Conservation (phyloP, 53 echinoderm and acorn worm genomes). For the Patiria pectinifera region DNA sequence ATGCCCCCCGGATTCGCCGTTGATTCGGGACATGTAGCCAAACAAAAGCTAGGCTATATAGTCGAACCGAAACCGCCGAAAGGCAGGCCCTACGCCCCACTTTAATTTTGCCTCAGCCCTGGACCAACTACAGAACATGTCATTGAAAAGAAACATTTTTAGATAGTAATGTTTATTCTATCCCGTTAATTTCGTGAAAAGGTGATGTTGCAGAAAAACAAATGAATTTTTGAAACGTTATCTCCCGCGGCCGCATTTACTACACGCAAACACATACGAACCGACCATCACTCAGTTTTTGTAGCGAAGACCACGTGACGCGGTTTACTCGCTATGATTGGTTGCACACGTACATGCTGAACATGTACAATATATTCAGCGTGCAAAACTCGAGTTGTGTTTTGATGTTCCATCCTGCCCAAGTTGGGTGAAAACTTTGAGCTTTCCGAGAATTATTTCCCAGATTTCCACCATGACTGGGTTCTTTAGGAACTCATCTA, state of each 20-base stretch:
- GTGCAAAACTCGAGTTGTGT: conserved; percentile 59
- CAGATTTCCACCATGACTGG: conserved; percentile 54
- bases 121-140: too few relatives aligned
- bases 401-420: conserved; percentile 53
- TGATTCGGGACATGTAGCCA: too few relatives aligned
- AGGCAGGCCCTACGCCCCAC: too few relatives aligned
- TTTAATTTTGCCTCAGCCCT: too few relatives aligned
- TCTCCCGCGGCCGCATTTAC: not conserved
- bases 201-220: not conserved
- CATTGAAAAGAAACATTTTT: too few relatives aligned
- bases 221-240: not conserved
- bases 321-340: conserved; percentile 44
- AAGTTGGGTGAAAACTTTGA: conserved; percentile 55
- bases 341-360: conserved; percentile 38
- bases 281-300: conserved; percentile 42
- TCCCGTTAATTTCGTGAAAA: too few relatives aligned
- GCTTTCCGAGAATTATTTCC: conserved; percentile 27
- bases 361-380: conserved; percentile 69
- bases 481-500: conserved; percentile 57
- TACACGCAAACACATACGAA: not conserved
- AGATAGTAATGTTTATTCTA: too few relatives aligned
- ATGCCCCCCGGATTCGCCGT: too few relatives aligned
- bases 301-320: conserved; percentile 55
- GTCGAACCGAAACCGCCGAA: too few relatives aligned
- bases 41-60: too few relatives aligned